These are phyloP conservation scores for Dendrolimus kikuchii DNA, from an alignment of 1,140 invertebrate species.

Conservation along the genomic window DNA sequence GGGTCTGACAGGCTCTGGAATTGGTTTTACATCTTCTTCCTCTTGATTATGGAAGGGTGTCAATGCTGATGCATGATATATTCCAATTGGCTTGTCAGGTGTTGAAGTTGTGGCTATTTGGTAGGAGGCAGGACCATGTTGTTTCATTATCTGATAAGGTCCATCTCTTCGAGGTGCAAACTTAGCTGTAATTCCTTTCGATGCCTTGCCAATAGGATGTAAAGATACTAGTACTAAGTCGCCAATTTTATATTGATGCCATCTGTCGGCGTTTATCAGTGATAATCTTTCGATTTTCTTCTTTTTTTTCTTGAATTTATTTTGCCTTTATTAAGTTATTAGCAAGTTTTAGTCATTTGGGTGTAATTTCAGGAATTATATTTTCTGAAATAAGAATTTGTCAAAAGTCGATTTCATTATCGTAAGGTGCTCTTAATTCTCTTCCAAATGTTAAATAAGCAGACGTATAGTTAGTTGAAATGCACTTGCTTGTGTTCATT, in stretches of 20 bases:
- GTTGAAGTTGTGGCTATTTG: background rate
- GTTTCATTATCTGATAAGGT: background rate
- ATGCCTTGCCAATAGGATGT: conserved; percentile 22
- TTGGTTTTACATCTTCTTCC: too few species aligned
- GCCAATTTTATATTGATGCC: conserved; percentile 23
- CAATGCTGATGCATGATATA: conserved; percentile 3
- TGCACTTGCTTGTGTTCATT: too few species aligned
- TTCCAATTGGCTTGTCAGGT: background rate
- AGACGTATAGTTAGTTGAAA: too few species aligned
- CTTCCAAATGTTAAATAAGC: too few species aligned
- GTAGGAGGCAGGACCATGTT: conserved; percentile 2
- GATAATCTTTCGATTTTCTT: conserved; percentile 20
- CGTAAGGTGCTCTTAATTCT: too few species aligned
- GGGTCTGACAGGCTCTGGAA: conserved; percentile 1
- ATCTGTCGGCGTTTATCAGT: conserved; percentile 9
- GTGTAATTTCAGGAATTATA: too few species aligned
- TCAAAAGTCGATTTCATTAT: too few species aligned
- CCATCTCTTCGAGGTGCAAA: conserved; percentile 33
- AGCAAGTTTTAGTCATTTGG: too few species aligned
- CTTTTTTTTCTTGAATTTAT: conserved; percentile 23
- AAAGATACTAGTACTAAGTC: conserved; percentile 26
- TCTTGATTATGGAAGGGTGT: background rate
- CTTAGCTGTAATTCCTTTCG: conserved; percentile 23
- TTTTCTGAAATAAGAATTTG: too few species aligned
- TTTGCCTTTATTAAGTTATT: too few species aligned